Conservation (phyloP, 1,140 invertebrate species). For the Pissodes strobi region DNA sequence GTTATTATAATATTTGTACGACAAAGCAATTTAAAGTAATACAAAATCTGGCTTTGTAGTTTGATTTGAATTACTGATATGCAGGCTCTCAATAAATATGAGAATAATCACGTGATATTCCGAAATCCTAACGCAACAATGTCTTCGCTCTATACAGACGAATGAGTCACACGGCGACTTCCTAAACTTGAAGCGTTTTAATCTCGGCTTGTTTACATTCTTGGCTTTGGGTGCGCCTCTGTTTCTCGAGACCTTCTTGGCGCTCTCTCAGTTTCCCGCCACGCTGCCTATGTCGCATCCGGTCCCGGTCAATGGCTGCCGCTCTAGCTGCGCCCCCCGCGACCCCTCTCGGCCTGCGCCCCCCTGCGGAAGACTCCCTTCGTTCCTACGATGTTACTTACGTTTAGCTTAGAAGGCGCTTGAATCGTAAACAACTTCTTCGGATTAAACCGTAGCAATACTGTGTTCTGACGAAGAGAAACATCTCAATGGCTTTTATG, state of each 20-base stretch:
- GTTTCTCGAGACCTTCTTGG: too few relatives aligned
- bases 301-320: constrained; percentile 21
- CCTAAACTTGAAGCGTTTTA: too few relatives aligned
- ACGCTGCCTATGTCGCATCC: constrained; percentile 16
- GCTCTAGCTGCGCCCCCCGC: background rate
- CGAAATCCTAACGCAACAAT: too few relatives aligned
- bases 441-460: background rate
- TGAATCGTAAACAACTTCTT: background rate
- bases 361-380: background rate
- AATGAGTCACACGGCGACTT: too few relatives aligned
- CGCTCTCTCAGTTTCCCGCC: constrained; percentile 16
- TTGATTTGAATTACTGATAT: too few relatives aligned
- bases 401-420: background rate
- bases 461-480: background rate
- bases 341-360: background rate
- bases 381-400: background rate
- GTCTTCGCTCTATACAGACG: too few relatives aligned
- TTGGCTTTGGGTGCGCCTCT: constrained; percentile 3
- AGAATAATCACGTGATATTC: too few relatives aligned
- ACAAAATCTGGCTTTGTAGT: too few relatives aligned
- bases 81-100: too few relatives aligned
- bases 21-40: too few relatives aligned
- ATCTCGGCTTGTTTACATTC: constrained; percentile 6
- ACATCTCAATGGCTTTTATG: too few relatives aligned
- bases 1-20: too few relatives aligned